phyloP scores from a whole-genome alignment of 2,113 vertebrate species.

The Phaethon lepturus region DNA sequence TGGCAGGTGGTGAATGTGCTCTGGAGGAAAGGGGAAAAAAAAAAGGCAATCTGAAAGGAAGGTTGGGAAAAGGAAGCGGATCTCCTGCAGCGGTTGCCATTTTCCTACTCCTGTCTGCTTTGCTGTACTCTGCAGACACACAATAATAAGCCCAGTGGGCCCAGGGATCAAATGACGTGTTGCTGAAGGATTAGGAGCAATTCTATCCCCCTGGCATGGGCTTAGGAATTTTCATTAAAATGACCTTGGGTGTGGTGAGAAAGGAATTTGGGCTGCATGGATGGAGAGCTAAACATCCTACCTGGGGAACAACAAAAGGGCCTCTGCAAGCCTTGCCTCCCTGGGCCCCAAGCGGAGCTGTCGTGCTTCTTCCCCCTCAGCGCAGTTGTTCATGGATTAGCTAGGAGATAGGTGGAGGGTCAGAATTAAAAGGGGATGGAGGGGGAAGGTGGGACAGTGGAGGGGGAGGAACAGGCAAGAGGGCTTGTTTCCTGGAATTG shows the following conservation, averaged over 20 bases:
- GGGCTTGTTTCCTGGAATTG: constrained; percentile 33
- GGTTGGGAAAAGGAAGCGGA: neutral
- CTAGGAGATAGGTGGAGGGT: neutral
- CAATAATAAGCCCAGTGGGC: constrained; percentile 75
- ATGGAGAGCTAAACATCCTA: constrained; percentile 70
- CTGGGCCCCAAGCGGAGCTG: constrained; percentile 29
- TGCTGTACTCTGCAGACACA: constrained; percentile 63
- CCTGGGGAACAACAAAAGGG: constrained; percentile 67
- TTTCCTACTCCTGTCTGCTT: constrained; percentile 62
- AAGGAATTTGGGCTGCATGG: constrained; percentile 81
- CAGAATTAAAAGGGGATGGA: neutral
- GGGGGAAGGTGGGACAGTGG: neutral
- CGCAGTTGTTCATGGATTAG: constrained; percentile 14
- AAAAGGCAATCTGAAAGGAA: neutral
- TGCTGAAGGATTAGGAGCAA: constrained; percentile 89
- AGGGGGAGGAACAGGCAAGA: neutral
- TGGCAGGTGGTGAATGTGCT: neutral
- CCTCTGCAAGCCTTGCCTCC: neutral
- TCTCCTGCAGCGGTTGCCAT: constrained; percentile 41
- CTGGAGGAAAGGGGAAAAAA: neutral
- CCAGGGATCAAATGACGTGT: constrained; percentile 82
- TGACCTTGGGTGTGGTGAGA: constrained; percentile 90
- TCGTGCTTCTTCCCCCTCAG: neutral
- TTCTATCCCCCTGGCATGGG: constrained; percentile 86
- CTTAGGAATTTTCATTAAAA: constrained; percentile 94